Conservation (phyloP, 2,888 invertebrate genomes). For the Eugnorisma glareosa region DNA sequence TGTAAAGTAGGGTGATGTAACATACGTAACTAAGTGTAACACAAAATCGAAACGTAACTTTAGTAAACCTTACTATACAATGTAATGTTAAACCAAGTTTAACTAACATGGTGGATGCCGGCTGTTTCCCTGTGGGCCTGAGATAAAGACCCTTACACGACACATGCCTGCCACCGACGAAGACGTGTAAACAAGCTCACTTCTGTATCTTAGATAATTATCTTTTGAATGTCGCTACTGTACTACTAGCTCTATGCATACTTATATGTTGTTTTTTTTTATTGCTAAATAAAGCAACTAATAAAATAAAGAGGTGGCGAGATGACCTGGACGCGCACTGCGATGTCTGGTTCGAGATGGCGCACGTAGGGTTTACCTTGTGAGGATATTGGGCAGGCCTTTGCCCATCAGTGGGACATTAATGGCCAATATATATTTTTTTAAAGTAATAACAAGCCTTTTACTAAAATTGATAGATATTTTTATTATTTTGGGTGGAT, state of each 20-base stretch:
- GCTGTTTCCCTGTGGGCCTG: constrained; percentile 44
- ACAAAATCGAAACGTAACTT: neutral
- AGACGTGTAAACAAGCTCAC: constrained; percentile 67
- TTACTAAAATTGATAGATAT: neutral
- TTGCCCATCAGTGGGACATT: neutral
- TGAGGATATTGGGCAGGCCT: neutral
- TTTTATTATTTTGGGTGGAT: neutral
- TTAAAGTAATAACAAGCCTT: neutral
- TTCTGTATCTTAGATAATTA: constrained; percentile 67
- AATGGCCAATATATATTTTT: neutral
- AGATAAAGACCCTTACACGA: constrained; percentile 74
- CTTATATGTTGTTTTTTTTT: constrained; percentile 50
- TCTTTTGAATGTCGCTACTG: constrained; percentile 65
- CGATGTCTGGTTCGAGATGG: neutral
- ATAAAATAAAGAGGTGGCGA: constrained; percentile 23
- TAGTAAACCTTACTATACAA: neutral
- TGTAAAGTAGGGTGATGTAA: neutral
- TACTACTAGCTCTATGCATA: constrained; percentile 17
- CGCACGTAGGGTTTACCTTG: neutral
- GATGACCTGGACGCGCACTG: neutral
- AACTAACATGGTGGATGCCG: constrained; percentile 53
- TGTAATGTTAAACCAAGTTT: constrained; percentile 54
- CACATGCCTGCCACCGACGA: constrained; percentile 73
- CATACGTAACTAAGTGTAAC: neutral
- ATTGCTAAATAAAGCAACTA: constrained; percentile 47